Evolutionary conservation across 64 coral and sea anemone genomes (phyloP).

Genomic region (Montipora cactus): DNA sequence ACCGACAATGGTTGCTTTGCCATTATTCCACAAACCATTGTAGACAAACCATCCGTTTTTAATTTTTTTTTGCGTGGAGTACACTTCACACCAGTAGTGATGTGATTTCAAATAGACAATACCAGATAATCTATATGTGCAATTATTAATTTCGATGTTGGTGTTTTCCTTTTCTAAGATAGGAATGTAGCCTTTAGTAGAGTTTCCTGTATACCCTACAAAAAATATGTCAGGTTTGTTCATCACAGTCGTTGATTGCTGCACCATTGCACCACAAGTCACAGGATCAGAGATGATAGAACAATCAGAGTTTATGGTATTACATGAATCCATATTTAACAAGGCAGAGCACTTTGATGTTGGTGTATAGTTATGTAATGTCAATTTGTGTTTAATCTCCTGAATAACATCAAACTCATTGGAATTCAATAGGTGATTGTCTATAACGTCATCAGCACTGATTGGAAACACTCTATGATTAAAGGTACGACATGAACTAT

Average conservation of each 20-base stretch:
- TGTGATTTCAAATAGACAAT: conserved; percentile 56
- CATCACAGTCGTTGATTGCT: neutral
- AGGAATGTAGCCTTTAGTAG: neutral
- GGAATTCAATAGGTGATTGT: conserved; percentile 30
- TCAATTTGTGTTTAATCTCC: conserved; percentile 42
- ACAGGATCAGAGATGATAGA: conserved; percentile 10
- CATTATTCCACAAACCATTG: conserved; percentile 58
- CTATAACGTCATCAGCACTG: conserved; percentile 41
- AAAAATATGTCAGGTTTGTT: conserved; percentile 26
- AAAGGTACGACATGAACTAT: conserved; percentile 15
- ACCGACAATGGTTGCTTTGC: conserved; percentile 44
- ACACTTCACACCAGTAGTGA: conserved; percentile 56
- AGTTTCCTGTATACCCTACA: neutral
- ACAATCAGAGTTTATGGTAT: conserved; percentile 23
- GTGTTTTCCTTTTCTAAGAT: neutral
- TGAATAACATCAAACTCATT: conserved; percentile 32
- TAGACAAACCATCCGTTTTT: conserved; percentile 63
- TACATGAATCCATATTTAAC: neutral
- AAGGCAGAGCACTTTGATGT: conserved; percentile 16
- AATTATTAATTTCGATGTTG: neutral
- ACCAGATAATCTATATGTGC: conserved; percentile 33
- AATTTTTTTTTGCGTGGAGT: conserved; percentile 17
- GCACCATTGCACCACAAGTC: conserved; percentile 17
- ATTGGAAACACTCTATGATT: conserved; percentile 39
- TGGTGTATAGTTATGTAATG: conserved; percentile 7